These are phyloP conservation scores for Neodontobutis hainanensis DNA, from an alignment of 2,113 vertebrate genomes.

Conservation along the genomic window DNA sequence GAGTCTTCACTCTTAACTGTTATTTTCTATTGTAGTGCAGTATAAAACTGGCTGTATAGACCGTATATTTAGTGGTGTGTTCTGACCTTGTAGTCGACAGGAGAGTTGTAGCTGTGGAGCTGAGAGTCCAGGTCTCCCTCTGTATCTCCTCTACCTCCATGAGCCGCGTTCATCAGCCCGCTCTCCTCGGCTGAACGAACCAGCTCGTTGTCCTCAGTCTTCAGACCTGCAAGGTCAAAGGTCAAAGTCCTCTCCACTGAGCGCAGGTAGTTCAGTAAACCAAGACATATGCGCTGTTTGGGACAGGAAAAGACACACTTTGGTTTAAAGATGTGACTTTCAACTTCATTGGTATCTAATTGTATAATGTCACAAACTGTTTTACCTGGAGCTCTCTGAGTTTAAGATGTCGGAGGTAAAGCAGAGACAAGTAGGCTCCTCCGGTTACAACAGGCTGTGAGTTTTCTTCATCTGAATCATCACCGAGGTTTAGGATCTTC, in stretches of 20 bases:
- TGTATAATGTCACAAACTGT: too few species aligned
- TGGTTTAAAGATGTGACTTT: too few species aligned
- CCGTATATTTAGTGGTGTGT: background rate
- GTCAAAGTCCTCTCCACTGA: constrained; percentile 79
- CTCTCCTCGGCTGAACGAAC: constrained; percentile 61
- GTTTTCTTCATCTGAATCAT: constrained; percentile 31
- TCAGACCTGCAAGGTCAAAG: constrained; percentile 70
- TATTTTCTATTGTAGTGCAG: too few species aligned
- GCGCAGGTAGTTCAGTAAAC: constrained; percentile 80
- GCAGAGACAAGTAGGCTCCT: constrained; percentile 75
- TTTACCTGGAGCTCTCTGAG: constrained; percentile 80
- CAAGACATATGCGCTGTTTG: constrained; percentile 69
- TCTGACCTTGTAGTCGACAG: constrained; percentile 77
- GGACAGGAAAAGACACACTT: background rate
- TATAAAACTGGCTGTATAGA: too few species aligned
- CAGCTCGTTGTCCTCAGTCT: constrained; percentile 49
- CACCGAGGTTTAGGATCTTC: constrained; percentile 68
- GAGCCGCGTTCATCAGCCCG: constrained; percentile 67
- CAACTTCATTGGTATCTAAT: background rate
- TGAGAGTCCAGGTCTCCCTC: constrained; percentile 61
- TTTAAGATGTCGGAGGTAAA: constrained; percentile 73
- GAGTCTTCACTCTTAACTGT: too few species aligned
- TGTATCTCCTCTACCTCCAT: constrained; percentile 58
- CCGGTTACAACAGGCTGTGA: constrained; percentile 42
- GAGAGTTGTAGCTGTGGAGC: constrained; percentile 58